Conservation (phyloP, 2,113 vertebrate genomes). For the Corythoichthys haematopterus region DNA sequence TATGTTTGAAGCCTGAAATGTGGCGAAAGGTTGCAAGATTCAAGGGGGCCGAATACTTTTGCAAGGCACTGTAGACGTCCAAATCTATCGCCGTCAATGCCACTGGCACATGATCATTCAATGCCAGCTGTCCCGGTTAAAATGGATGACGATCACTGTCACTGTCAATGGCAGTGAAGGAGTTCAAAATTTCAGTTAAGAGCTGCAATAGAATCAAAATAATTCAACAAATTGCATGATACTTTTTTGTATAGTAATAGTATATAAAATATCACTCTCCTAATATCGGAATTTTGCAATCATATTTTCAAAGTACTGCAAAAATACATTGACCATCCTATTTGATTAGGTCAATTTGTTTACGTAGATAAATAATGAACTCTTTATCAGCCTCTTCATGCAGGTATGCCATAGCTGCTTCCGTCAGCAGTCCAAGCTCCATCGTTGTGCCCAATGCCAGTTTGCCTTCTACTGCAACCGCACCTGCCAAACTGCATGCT, state of each 20-base stretch:
- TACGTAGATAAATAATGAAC: not conserved
- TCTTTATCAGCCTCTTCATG: slow-evolving; percentile 71
- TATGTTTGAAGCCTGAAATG: no score
- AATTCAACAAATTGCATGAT: not conserved
- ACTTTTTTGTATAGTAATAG: not conserved
- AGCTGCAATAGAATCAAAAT: not conserved
- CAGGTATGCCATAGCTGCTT: slow-evolving; percentile 94
- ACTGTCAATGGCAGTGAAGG: no score
- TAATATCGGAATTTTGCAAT: no score
- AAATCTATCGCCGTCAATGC: no score
- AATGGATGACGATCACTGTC: no score
- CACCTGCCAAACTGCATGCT: slow-evolving; percentile 90
- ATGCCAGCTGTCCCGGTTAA: not conserved
- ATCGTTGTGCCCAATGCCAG: slow-evolving; percentile 88
- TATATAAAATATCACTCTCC: not conserved
- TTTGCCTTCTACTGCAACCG: slow-evolving; percentile 93
- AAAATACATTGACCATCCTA: no score
- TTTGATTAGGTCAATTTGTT: not conserved
- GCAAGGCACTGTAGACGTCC: no score
- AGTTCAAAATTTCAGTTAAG: not conserved
- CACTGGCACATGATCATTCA: no score
- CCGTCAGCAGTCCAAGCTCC: slow-evolving; percentile 82
- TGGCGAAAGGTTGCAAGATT: no score
- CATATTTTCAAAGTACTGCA: no score
- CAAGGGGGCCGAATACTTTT: no score